Conservation (phyloP, 2,888 invertebrate genomes). For the Eupithecia subfuscata region DNA sequence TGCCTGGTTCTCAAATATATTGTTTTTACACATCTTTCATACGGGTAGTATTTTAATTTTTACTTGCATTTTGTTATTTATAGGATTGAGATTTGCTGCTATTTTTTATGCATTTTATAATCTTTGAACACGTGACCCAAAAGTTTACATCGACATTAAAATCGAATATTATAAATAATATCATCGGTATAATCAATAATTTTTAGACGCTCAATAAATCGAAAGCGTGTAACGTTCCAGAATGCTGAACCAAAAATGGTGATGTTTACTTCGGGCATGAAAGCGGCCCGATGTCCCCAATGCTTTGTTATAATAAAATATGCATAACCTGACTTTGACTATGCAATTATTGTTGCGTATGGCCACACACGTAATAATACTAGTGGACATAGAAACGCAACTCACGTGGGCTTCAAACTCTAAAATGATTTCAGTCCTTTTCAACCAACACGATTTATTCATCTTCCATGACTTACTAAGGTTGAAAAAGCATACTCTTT, state of each 20-base stretch:
- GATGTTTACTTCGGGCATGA: constrained; percentile 54
- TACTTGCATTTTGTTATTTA: no score
- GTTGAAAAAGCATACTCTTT: no score
- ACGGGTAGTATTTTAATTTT: no score
- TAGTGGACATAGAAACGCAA: constrained; percentile 17
- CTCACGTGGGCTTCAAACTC: constrained; percentile 7
- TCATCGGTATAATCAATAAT: constrained; percentile 12
- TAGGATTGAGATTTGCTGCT: no score
- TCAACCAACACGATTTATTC: no score
- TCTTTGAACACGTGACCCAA: background rate
- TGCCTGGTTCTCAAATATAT: no score
- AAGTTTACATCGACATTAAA: background rate
- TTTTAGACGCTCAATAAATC: constrained; percentile 10
- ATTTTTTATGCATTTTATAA: no score
- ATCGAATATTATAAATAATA: background rate
- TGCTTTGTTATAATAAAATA: constrained; percentile 57
- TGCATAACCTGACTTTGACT: constrained; percentile 44
- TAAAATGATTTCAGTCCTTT: background rate
- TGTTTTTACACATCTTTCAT: no score
- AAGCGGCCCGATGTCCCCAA: constrained; percentile 58
- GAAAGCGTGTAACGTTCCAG: constrained; percentile 50
- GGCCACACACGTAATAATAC: constrained; percentile 47
- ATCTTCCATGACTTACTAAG: no score
- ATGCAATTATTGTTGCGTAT: constrained; percentile 49
- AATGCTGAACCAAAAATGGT: constrained; percentile 54